These are phyloP conservation scores for Gallirallus australis DNA, from an alignment of 2,797 vertebrate genomes.

Conservation along the genomic window DNA sequence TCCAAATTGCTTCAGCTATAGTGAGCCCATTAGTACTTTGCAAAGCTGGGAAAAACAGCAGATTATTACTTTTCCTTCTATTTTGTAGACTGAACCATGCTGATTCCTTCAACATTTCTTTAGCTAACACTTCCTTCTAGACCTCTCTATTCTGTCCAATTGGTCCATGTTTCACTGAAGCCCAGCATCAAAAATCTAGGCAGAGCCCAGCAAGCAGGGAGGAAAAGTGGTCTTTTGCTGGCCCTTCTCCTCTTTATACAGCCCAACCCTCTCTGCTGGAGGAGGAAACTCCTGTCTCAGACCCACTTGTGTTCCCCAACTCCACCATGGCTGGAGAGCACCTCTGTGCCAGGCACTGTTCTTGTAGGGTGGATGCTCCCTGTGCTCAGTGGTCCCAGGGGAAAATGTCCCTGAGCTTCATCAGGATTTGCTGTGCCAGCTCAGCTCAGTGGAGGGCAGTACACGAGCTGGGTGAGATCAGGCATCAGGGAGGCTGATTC, in stretches of 20 bases:
- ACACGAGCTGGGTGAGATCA: background rate
- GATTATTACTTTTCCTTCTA: background rate
- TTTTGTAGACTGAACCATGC: background rate
- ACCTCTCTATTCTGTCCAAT: background rate
- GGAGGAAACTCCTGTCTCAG: background rate
- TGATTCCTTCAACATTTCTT: background rate
- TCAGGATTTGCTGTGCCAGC: rapidly evolving
- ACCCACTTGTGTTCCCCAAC: background rate
- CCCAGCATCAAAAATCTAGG: background rate
- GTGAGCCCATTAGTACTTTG: background rate
- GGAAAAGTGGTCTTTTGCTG: background rate
- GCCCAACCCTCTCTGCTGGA: background rate
- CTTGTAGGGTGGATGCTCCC: background rate
- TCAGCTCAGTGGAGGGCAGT: background rate
- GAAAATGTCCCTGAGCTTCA: background rate
- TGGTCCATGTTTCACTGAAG: background rate
- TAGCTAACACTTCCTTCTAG: background rate
- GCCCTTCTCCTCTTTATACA: background rate
- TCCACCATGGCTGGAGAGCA: background rate
- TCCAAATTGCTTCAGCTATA: background rate
- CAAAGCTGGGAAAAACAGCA: background rate
- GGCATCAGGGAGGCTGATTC: background rate
- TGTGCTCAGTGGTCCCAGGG: background rate
- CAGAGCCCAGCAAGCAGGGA: background rate
- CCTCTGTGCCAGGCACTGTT: rapidly evolving